phyloP scores from a whole-genome alignment of 2,113 vertebrate species.

The Oceanites oceanicus region DNA sequence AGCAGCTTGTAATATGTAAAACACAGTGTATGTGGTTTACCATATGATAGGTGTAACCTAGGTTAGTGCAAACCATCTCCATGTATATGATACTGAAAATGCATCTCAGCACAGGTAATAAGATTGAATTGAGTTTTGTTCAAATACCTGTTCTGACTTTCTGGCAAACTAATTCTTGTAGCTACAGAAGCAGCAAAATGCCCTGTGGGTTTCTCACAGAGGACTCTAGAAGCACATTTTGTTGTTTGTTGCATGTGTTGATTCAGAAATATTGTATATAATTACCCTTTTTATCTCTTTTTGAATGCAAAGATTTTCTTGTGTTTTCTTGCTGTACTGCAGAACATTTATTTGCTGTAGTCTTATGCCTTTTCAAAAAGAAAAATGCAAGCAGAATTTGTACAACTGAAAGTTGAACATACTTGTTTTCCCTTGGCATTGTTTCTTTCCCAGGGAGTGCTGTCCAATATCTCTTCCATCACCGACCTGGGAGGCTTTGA shows the following conservation, averaged over 20 bases:
- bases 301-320: not conserved
- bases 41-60: not conserved
- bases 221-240: not conserved
- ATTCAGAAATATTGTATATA: not conserved
- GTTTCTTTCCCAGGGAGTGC: constrained; percentile 82
- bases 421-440: not conserved
- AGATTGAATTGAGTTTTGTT: not conserved
- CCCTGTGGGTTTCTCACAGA: not conserved
- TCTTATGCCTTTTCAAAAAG: not conserved
- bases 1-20: not conserved
- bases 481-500: constrained; percentile 96
- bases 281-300: not conserved
- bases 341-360: not conserved
- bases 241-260: not conserved
- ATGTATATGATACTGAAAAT: not conserved
- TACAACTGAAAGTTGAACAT: not conserved
- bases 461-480: constrained; percentile 98
- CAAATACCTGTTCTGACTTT: not conserved
- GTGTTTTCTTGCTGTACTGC: not conserved
- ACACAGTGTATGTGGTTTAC: not conserved
- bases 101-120: not conserved
- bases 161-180: not conserved
- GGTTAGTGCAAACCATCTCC: not conserved
- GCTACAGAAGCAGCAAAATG: not conserved
- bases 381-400: not conserved